These are phyloP conservation scores for Xiphydria camelus DNA, from an alignment of 2,888 invertebrate genomes.

Conservation along the genomic window DNA sequence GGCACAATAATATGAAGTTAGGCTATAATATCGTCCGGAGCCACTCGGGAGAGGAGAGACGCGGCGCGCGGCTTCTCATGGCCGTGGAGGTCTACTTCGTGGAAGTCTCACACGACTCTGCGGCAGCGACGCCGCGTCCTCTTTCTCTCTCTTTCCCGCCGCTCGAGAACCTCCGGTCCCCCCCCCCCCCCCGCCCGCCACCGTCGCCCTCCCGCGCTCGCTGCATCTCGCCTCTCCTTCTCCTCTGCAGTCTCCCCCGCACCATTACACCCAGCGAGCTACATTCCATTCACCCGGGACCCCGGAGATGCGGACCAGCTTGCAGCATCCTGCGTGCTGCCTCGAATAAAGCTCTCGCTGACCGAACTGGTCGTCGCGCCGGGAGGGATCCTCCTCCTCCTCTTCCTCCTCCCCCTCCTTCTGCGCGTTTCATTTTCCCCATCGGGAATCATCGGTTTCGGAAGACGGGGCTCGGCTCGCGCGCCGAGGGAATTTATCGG, in stretches of 20 bases:
- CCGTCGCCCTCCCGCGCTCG: not conserved
- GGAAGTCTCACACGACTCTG: conserved; percentile 40
- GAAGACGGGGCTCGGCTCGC: no score
- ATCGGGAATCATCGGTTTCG: no score
- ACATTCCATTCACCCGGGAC: conserved; percentile 19
- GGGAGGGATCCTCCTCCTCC: conserved; percentile 5
- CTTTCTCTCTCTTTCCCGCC: not conserved
- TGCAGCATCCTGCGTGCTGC: conserved; percentile 13
- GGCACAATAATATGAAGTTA: conserved; percentile 42
- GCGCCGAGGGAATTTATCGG: no score
- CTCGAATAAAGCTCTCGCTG: conserved; percentile 16
- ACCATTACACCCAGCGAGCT: conserved; percentile 20
- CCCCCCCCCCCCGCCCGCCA: not conserved
- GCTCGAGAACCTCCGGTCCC: not conserved
- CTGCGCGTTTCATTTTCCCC: conserved; percentile 7
- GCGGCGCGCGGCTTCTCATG: conserved; percentile 9
- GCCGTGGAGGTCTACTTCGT: conserved; percentile 43
- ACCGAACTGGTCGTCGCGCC: not conserved
- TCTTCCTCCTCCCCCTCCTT: not conserved
- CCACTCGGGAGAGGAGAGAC: conserved; percentile 21
- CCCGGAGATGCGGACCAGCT: conserved; percentile 14
- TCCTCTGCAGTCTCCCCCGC: not conserved
- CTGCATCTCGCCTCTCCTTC: not conserved
- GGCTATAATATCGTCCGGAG: conserved; percentile 36
- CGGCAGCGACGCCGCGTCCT: conserved; percentile 7